phyloP scores from a whole-genome alignment of 2,113 vertebrate species.

The Psammodynastes pulverulentus region DNA sequence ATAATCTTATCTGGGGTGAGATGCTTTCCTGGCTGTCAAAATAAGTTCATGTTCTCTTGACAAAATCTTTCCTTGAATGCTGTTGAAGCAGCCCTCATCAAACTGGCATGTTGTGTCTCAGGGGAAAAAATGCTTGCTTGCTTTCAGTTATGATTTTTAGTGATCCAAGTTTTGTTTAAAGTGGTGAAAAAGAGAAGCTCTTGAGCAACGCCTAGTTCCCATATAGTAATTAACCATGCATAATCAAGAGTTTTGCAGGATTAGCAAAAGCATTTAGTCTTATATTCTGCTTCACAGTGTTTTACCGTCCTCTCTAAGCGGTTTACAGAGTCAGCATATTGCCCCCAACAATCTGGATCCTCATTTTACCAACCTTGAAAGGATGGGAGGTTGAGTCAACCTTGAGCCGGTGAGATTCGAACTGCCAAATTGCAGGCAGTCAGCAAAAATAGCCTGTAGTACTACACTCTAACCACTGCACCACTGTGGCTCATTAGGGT shows the following conservation, averaged over 20 bases:
- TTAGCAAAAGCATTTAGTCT: background rate
- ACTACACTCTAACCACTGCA: no score
- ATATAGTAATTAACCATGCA: background rate
- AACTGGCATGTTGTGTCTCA: background rate
- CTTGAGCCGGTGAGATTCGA: no score
- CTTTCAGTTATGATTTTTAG: background rate
- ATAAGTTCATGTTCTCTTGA: background rate
- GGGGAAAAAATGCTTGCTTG: background rate
- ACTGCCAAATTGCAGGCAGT: no score
- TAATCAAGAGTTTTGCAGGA: background rate
- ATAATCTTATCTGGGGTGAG: background rate
- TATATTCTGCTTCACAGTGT: no score
- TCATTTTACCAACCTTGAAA: no score
- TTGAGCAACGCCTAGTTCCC: background rate
- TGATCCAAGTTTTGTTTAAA: background rate
- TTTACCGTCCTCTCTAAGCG: no score
- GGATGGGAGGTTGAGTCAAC: no score
- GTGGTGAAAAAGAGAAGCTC: background rate
- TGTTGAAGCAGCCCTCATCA: background rate
- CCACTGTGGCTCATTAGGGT: background rate
- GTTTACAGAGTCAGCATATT: no score
- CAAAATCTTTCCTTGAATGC: background rate
- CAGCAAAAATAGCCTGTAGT: no score
- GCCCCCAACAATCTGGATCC: no score
- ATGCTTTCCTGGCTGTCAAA: background rate